phyloP scores from a whole-genome alignment of 35 echinoderm and acorn worm genomes.

The Chiridota heheva region DNA sequence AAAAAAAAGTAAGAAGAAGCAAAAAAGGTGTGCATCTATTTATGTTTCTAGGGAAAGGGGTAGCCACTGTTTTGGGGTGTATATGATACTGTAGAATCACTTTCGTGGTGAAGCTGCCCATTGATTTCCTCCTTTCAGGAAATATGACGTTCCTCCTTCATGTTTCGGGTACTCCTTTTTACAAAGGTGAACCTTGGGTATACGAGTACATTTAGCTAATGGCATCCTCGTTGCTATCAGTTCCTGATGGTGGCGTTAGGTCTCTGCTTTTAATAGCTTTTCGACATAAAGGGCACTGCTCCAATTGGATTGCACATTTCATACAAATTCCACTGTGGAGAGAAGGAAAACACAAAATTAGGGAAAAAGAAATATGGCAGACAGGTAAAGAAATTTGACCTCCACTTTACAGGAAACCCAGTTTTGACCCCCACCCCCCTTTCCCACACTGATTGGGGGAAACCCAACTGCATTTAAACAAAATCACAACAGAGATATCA shows the following conservation, averaged over 20 bases:
- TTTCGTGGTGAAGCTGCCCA: no score
- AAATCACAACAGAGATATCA: background rate
- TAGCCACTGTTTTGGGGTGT: no score
- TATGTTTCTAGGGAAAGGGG: no score
- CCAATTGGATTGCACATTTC: slow-evolving; percentile 83
- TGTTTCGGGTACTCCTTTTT: no score
- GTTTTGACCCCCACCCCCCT: background rate
- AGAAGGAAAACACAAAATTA: background rate
- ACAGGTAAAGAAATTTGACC: background rate
- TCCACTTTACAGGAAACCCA: background rate
- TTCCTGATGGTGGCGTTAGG: background rate
- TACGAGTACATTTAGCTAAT: background rate
- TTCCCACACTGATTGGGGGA: background rate
- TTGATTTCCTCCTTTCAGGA: no score
- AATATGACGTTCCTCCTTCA: no score
- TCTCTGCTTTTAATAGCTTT: slow-evolving; percentile 30
- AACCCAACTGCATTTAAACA: background rate
- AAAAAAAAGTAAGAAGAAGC: no score
- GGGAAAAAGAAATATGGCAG: background rate
- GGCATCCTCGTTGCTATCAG: background rate
- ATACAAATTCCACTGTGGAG: slow-evolving; percentile 75
- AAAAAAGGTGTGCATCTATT: no score
- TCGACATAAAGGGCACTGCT: slow-evolving; percentile 85
- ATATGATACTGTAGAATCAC: no score
- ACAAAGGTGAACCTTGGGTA: no score